Evolutionary conservation across 2,113 vertebrate genomes (phyloP).

Genomic region (Malurus alboscapulatus): DNA sequence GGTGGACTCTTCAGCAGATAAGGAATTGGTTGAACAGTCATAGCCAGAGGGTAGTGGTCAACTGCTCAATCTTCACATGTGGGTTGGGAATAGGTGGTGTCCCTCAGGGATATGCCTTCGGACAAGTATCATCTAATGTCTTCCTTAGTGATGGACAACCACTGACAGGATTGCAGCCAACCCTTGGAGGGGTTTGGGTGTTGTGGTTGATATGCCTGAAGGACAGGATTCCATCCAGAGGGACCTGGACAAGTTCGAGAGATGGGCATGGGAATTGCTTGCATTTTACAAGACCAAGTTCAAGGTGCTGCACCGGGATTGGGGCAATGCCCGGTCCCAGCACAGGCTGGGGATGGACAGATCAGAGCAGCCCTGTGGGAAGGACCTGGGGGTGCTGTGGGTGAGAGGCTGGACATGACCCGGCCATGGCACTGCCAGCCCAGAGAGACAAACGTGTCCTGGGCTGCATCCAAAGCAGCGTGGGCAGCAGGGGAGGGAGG

Average conservation of each 20-base stretch:
- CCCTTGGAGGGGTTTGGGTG: not conserved
- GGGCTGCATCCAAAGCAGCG: not conserved
- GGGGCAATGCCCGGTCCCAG: not conserved
- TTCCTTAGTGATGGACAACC: not conserved
- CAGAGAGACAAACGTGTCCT: not conserved
- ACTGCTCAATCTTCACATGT: not conserved
- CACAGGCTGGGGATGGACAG: not conserved
- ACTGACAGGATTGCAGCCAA: not conserved
- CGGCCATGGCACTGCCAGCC: not conserved
- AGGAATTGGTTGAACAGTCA: not conserved
- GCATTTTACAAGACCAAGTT: not conserved
- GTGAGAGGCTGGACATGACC: not conserved
- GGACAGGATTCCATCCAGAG: not conserved
- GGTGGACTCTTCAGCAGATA: not conserved
- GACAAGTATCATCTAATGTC: not conserved
- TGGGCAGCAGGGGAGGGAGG: not conserved
- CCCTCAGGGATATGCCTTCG: too few species aligned
- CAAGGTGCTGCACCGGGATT: not conserved
- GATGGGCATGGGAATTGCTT: not conserved
- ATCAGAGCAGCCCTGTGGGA: fast-evolving
- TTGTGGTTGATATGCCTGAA: not conserved
- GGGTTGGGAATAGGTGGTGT: not conserved
- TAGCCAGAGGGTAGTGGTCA: not conserved
- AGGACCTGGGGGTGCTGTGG: not conserved
- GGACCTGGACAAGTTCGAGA: not conserved